These are phyloP conservation scores for Amphipoea lucens DNA, from an alignment of 2,888 invertebrate genomes.

Conservation along the genomic window DNA sequence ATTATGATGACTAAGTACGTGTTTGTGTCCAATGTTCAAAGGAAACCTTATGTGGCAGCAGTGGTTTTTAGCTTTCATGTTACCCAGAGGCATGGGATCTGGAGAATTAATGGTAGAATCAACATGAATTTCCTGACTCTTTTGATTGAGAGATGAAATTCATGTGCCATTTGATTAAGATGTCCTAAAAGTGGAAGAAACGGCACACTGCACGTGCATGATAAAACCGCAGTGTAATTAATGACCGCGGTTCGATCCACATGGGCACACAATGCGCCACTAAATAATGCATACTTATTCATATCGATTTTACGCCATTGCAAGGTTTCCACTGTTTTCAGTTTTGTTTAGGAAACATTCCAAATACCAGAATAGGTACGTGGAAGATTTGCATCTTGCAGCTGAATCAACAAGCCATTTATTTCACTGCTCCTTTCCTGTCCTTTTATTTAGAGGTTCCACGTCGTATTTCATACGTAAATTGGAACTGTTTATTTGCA, in stretches of 20 bases:
- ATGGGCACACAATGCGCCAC: conserved; percentile 8
- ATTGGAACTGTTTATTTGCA: not conserved
- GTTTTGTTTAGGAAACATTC: conserved; percentile 12
- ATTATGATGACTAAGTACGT: not conserved
- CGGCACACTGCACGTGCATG: not conserved
- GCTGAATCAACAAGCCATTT: too few relatives aligned
- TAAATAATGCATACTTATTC: conserved; percentile 33
- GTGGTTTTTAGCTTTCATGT: not conserved
- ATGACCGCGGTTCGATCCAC: not conserved
- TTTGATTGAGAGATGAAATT: not conserved
- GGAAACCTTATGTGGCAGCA: not conserved
- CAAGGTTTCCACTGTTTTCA: conserved; percentile 14
- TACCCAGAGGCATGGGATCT: not conserved
- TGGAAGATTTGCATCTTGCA: too few relatives aligned
- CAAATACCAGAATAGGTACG: not conserved
- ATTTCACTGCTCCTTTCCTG: too few relatives aligned
- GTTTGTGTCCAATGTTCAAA: not conserved
- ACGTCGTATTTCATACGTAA: not conserved
- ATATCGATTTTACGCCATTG: conserved; percentile 35
- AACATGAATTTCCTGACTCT: not conserved
- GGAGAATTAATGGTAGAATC: not conserved
- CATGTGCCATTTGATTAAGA: not conserved
- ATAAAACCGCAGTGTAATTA: conserved; percentile 6
- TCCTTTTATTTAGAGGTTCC: not conserved
- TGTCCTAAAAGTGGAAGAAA: not conserved